Evolutionary conservation across 2,797 vertebrate genomes (phyloP).

Genomic region (Pempheris klunzingeri): DNA sequence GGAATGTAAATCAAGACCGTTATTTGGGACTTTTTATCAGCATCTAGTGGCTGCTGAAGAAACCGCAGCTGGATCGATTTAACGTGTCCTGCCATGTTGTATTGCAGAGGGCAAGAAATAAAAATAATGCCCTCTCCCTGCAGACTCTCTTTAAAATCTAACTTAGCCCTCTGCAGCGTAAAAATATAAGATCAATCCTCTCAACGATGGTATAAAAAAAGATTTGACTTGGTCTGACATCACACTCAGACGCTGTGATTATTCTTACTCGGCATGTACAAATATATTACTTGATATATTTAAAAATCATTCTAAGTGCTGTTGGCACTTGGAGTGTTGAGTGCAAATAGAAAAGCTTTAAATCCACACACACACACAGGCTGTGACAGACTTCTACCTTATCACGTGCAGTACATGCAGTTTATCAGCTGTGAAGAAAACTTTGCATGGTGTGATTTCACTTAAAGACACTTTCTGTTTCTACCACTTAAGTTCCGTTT

Average conservation of each 20-base stretch:
- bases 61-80: not conserved
- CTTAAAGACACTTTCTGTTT: not conserved
- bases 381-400: too few species aligned
- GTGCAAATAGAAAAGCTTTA: not conserved
- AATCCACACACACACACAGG: not conserved
- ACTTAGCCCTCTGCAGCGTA: too few species aligned
- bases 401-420: not conserved
- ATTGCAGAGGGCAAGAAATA: not conserved
- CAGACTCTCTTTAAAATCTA: not conserved
- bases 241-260: not conserved
- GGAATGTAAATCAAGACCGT: too few species aligned
- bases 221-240: not conserved
- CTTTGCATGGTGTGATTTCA: constrained; percentile 61
- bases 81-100: not conserved
- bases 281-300: constrained; percentile 16
- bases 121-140: not conserved
- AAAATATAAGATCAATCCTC: too few species aligned
- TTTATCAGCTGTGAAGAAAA: constrained; percentile 1
- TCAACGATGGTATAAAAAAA: too few species aligned
- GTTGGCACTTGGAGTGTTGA: too few species aligned
- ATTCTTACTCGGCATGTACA: not conserved
- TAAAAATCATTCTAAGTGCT: not conserved
- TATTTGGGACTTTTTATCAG: not conserved
- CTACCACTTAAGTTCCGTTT: not conserved
- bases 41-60: not conserved